phyloP scores from a whole-genome alignment of 2,888 invertebrate species.

The Lepidonotus clava region DNA sequence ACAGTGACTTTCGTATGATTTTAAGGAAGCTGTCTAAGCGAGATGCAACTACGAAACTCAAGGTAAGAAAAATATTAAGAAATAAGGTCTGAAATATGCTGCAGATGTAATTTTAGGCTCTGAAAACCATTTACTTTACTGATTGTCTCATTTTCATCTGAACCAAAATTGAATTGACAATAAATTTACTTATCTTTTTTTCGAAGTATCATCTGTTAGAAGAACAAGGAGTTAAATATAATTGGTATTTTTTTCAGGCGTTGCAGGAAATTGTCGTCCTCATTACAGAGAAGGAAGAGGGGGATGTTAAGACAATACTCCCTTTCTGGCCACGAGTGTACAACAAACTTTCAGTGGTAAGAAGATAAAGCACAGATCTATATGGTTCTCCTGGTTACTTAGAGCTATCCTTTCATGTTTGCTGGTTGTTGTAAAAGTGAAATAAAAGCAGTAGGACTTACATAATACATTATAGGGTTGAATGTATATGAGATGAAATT shows the following conservation, averaged over 20 bases:
- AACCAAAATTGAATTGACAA: neutral
- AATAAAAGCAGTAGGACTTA: too few relatives aligned
- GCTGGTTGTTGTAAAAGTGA: too few relatives aligned
- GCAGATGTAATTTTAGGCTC: too few relatives aligned
- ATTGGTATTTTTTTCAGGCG: constrained; percentile 83
- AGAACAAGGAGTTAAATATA: neutral
- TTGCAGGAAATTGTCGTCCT: constrained; percentile 89
- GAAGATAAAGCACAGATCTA: too few relatives aligned
- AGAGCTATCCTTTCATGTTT: too few relatives aligned
- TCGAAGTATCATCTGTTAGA: neutral
- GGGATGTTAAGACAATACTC: constrained; percentile 86
- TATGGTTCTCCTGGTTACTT: too few relatives aligned
- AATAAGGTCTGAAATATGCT: too few relatives aligned
- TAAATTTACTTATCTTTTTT: neutral
- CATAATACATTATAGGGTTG: too few relatives aligned
- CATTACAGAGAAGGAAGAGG: constrained; percentile 85
- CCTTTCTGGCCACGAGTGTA: constrained; percentile 93
- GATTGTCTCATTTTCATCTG: neutral
- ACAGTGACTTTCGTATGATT: constrained; percentile 88
- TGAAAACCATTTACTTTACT: neutral
- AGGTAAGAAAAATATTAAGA: constrained; percentile 84
- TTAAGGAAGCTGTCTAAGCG: constrained; percentile 94
- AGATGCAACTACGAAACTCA: constrained; percentile 93
- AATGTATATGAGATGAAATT: too few relatives aligned
- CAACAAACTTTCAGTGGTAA: constrained; percentile 85